Conservation (phyloP, 2,113 vertebrate genomes). For the Aegypius monachus region DNA sequence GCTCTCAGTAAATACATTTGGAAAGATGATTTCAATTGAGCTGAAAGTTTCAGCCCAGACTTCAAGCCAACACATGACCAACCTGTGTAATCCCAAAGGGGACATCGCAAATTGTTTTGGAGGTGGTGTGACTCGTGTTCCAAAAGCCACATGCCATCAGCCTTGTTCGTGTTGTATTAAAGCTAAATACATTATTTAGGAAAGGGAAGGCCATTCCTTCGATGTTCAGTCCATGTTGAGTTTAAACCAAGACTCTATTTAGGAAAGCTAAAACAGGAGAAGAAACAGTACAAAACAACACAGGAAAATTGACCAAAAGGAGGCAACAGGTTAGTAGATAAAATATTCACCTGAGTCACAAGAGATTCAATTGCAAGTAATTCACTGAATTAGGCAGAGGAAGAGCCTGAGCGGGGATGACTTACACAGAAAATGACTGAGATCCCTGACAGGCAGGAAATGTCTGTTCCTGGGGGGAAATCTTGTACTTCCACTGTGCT, state of each 20-base stretch:
- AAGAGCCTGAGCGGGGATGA: background rate
- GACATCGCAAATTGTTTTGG: background rate
- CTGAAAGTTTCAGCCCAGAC: background rate
- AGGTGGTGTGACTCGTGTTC: background rate
- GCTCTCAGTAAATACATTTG: background rate
- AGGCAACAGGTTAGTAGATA: background rate
- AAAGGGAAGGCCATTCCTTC: background rate
- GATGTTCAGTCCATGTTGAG: accelerated
- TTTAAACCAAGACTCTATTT: background rate
- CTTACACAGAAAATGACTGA: background rate
- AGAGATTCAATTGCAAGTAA: background rate
- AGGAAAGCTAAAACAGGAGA: background rate
- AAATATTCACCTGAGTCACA: background rate
- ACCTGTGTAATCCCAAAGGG: background rate
- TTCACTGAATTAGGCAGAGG: background rate
- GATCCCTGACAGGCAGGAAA: background rate
- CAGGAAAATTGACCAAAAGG: background rate
- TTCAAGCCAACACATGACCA: background rate
- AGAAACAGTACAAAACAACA: background rate
- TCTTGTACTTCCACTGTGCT: background rate
- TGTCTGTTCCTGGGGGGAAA: background rate
- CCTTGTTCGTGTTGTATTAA: background rate
- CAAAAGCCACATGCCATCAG: background rate
- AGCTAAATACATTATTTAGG: background rate
- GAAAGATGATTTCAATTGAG: background rate